Evolutionary conservation across 2,113 vertebrate species (phyloP), one percentile per base, ranked within the genome.

Genomic region (Bufo gargarizans): DNA sequence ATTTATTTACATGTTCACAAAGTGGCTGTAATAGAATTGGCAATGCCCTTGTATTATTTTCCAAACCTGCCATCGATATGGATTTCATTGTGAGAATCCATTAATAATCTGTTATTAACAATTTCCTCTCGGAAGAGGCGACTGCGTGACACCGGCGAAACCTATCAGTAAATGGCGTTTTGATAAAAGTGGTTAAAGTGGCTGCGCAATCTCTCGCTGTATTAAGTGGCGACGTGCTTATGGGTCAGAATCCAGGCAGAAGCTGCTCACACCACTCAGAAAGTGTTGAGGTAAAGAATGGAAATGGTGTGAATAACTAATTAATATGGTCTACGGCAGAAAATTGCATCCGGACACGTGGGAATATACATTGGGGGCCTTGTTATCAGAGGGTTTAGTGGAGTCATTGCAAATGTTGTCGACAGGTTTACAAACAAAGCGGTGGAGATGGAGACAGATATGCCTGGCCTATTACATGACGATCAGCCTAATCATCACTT

Each of bases 301-400:
- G 56, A 82, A 77, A 77, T 20, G 63, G 86, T 88, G 86, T 88
- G 86, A 88, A 88, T 88, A 88, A 88, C 86, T 88, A 82, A 88
- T 88, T 83, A 88, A 83, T 88, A 88, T 83, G 80, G 80, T 72
- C 71, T 9, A 20, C 69, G 45, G 43, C 14, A 50, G 86, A 61
- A 88, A 88, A 88, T 88, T 88, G 86, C 67, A 74, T 81, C 55
- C 43, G 80, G 58, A 43, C 86, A 65, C 69, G 3, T 77, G 86
- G 86, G 86, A 83, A 88, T 83, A 83, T 53, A 22, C 50, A 47
- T 83, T 50, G 43, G n/a, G 79, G 65, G 78, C 79, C 78, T 74
- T 82, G 79, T 88, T 88, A 88, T 77, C 69, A 61, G 69, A 88
- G 22, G 80, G 86, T 76, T 88, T 82, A 88, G 55, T 82, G 55